Evolutionary conservation across 2,113 vertebrate genomes (phyloP).

Genomic region (Morone saxatilis): DNA sequence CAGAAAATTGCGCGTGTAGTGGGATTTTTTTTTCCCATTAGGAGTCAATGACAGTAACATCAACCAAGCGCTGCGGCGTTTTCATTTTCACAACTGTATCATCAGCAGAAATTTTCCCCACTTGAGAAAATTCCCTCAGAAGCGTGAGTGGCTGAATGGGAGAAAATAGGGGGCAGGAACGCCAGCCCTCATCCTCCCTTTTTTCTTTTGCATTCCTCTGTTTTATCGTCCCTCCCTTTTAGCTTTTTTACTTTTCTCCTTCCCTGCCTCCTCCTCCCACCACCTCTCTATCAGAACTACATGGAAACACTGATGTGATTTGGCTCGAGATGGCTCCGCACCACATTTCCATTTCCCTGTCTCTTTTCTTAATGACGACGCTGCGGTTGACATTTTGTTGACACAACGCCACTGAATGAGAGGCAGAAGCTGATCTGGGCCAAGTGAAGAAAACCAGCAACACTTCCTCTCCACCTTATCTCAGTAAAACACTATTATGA

Average conservation of each 20-base stretch:
- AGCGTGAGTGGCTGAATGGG: background rate
- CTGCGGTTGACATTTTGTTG: constrained; percentile 56
- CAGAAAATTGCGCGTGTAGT: constrained; percentile 26
- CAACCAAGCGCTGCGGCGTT: constrained; percentile 27
- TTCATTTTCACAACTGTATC: constrained; percentile 62
- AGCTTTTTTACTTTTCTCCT: background rate
- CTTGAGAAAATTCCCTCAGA: constrained; percentile 58
- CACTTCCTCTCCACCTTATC: constrained; percentile 61
- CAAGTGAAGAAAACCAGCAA: constrained; percentile 39
- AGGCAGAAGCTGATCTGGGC: constrained; percentile 35
- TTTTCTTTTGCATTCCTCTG: background rate
- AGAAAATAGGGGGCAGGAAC: background rate
- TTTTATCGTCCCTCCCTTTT: background rate
- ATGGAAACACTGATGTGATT: constrained; percentile 52
- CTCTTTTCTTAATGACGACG: background rate
- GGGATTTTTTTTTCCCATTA: constrained; percentile 50
- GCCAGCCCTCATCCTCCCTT: background rate
- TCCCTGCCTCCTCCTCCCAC: background rate
- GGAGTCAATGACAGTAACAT: constrained; percentile 51
- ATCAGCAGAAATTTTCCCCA: constrained; percentile 63
- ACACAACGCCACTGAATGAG: constrained; percentile 37
- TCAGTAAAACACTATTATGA: constrained; percentile 45
- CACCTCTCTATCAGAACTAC: background rate
- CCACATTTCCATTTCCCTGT: constrained; percentile 39
- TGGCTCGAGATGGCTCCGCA: constrained; percentile 13